These are phyloP conservation scores for Podotricha telesiphe DNA, from an alignment of 2,888 invertebrate genomes.

Conservation along the genomic window DNA sequence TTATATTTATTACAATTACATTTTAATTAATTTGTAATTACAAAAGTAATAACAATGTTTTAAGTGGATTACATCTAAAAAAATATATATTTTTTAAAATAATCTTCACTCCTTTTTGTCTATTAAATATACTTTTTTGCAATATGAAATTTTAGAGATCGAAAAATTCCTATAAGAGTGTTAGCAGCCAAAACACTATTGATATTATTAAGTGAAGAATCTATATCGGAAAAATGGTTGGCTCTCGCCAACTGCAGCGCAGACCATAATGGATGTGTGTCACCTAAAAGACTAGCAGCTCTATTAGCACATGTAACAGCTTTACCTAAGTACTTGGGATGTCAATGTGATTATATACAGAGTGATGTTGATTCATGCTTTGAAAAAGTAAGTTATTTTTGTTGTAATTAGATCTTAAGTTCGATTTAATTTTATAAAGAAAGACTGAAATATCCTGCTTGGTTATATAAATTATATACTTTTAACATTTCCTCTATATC, in stretches of 20 bases:
- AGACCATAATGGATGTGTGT: conserved; percentile 90
- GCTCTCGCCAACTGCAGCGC: conserved; percentile 88
- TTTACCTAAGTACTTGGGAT: conserved; percentile 84
- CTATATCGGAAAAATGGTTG: conserved; percentile 85
- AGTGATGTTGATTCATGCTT: conserved; percentile 89
- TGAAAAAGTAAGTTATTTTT: conserved; percentile 79
- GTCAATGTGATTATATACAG: conserved; percentile 85
- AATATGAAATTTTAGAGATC: conserved; percentile 72
- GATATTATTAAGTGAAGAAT: conserved; percentile 86
- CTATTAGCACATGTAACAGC: conserved; percentile 86
- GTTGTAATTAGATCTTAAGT: no score
- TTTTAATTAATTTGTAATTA: no score
- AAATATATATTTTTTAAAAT: no score
- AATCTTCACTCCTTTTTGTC: no score
- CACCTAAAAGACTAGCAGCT: conserved; percentile 84
- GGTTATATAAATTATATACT: no score
- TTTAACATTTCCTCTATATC: no score
- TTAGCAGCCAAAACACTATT: conserved; percentile 87
- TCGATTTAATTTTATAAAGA: no score
- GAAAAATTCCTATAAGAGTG: conserved; percentile 85
- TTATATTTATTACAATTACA: no score
- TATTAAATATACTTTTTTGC: no score
- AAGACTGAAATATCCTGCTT: no score
- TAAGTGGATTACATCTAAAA: no score
- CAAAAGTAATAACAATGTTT: no score